Conservation (phyloP, 2,113 vertebrate species). For the Scalopus aquaticus region DNA sequence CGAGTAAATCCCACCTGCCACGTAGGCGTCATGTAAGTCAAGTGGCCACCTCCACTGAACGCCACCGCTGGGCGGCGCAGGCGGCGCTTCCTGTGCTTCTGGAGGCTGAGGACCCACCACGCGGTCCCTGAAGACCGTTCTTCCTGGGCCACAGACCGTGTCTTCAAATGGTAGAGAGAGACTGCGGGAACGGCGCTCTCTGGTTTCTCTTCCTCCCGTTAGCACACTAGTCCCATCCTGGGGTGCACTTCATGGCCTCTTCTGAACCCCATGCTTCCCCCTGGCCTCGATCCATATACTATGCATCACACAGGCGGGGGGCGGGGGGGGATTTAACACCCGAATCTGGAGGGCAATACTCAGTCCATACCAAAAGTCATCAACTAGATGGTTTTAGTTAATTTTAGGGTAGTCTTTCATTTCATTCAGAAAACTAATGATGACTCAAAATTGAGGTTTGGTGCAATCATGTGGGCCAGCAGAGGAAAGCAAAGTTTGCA, state of each 20-base stretch:
- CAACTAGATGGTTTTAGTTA: no score
- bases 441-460: no score
- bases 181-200: not conserved
- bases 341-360: no score
- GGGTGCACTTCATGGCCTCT: not conserved
- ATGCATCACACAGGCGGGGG: not conserved
- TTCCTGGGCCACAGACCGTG: not conserved
- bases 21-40: no score
- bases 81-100: not conserved
- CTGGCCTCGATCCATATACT: not conserved
- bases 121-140: accelerated
- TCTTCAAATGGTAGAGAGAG: not conserved
- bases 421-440: no score
- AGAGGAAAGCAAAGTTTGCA: not conserved
- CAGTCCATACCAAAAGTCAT: no score
- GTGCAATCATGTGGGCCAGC: not conserved
- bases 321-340: not conserved
- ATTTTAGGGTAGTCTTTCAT: no score
- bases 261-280: not conserved
- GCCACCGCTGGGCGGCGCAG: no score
- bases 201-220: not conserved
- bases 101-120: not conserved
- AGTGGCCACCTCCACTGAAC: no score
- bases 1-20: not conserved
- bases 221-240: not conserved